Evolutionary conservation across 1,140 invertebrate species (phyloP).

Genomic region (Wiebesia pumilae): DNA sequence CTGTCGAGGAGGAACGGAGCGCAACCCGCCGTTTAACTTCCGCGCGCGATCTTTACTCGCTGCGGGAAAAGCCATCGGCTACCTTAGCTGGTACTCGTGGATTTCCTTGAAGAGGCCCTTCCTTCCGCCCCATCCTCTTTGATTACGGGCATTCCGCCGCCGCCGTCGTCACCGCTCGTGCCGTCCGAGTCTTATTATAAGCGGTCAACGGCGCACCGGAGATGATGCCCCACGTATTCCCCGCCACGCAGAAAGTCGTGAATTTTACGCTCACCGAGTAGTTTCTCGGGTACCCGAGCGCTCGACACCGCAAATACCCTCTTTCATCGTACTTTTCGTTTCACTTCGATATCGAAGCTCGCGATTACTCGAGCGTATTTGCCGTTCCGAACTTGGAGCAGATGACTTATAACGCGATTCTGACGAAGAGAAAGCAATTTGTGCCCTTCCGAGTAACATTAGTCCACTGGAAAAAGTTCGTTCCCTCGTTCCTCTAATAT

Average conservation of each 20-base stretch:
- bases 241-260: neutral
- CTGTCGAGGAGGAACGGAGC: neutral
- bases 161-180: no score
- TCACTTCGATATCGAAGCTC: neutral
- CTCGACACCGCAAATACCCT: neutral
- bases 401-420: neutral
- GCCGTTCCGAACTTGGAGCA: neutral
- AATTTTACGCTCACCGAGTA: neutral
- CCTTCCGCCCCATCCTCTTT: constrained; percentile 33
- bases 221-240: neutral
- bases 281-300: neutral
- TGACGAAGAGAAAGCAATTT: neutral
- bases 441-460: neutral
- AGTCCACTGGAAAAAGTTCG: neutral
- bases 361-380: constrained; percentile 9
- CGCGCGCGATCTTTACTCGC: neutral
- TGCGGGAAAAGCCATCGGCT: constrained; percentile 33
- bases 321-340: neutral
- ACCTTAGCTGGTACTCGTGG: neutral
- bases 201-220: no score
- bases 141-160: constrained; percentile 43
- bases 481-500: neutral
- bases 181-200: no score
- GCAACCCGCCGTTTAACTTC: neutral
- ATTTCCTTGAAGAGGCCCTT: constrained; percentile 18